A percentile compares a stretch with the other conserved stretches of the same genome.
These are phyloP conservation scores for Zelleria hepariella DNA, from an alignment of 2,888 invertebrate genomes.

Conservation along the genomic window DNA sequence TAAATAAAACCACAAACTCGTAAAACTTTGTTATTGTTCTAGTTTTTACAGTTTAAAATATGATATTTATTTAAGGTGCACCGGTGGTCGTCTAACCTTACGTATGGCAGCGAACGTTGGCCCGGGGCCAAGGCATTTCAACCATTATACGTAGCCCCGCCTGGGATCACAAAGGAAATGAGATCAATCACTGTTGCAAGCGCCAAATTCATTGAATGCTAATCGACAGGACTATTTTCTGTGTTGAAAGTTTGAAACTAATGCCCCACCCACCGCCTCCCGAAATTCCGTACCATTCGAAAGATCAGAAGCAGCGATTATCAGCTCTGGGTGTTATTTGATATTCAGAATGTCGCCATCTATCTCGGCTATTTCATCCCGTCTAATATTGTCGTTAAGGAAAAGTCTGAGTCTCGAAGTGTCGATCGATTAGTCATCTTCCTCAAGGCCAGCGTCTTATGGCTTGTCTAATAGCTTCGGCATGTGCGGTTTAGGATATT, in stretches of 20 bases:
- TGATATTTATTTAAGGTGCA: slow-evolving; percentile 10
- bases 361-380: not conserved
- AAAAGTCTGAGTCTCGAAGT: not conserved
- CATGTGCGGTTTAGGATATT: slow-evolving; percentile 15
- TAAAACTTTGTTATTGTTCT: not conserved
- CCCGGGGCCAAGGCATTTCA: slow-evolving; percentile 49
- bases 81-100: slow-evolving; percentile 24
- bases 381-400: not conserved
- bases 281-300: not conserved
- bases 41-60: not conserved
- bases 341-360: not conserved
- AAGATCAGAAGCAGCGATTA: not conserved
- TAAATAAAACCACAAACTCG: not conserved
- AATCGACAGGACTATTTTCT: not conserved
- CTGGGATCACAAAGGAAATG: slow-evolving; percentile 43
- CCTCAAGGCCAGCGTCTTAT: slow-evolving; percentile 33
- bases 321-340: no score
- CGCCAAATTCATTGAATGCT: slow-evolving; percentile 4
- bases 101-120: slow-evolving; percentile 43
- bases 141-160: slow-evolving; percentile 40
- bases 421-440: slow-evolving; percentile 36
- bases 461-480: slow-evolving; percentile 3
- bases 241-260: not conserved
- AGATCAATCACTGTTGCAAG: slow-evolving; percentile 40
- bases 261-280: not conserved